A percentile compares a stretch with the other conserved stretches of the same genome.
Evolutionary conservation across 2,113 vertebrate species (phyloP).

Genomic region (Castor canadensis): DNA sequence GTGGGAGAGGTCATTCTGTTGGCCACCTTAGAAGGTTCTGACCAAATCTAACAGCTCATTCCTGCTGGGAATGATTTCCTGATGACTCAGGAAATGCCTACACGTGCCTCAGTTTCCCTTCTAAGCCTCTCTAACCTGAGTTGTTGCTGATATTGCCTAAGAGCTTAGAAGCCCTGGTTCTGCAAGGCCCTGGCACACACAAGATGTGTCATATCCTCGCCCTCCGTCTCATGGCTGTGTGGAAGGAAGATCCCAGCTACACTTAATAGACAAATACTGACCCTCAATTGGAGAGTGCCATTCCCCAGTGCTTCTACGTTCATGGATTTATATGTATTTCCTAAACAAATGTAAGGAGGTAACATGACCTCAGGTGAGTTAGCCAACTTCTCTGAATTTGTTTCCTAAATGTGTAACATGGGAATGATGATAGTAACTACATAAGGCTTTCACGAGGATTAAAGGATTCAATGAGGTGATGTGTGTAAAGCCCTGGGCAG

Average conservation of each 20-base stretch:
- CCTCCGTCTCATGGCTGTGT: neutral
- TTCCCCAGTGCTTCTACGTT: neutral
- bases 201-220: neutral
- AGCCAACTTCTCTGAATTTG: neutral
- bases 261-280: neutral
- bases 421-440: neutral
- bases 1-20: neutral
- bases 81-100: no score
- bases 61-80: no score
- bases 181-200: neutral
- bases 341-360: neutral
- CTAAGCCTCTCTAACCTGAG: no score
- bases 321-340: neutral
- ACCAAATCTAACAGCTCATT: neutral
- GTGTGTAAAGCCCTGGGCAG: neutral
- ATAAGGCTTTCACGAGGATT: neutral
- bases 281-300: neutral
- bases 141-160: neutral
- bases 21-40: neutral
- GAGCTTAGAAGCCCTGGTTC: neutral
- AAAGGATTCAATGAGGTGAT: slow-evolving; percentile 16
- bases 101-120: no score
- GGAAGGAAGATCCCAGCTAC: neutral
- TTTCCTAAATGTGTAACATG: neutral
- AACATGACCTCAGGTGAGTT: neutral